Evolutionary conservation across 2,888 invertebrate genomes (phyloP).

Genomic region (Andrena trimmerana): DNA sequence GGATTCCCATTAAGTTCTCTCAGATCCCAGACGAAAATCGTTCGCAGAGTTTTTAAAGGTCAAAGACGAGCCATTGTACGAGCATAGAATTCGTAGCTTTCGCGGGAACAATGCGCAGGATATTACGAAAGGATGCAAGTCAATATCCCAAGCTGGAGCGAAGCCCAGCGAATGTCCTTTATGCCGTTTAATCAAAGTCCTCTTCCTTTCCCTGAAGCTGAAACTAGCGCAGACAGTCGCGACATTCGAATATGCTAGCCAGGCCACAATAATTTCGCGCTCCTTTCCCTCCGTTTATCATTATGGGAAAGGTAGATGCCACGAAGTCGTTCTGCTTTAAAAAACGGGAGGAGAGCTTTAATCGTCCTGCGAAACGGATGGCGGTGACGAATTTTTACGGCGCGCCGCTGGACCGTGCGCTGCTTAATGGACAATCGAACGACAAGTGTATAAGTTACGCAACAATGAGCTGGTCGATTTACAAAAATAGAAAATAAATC

Average conservation of each 20-base stretch:
- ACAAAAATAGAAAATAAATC: conserved; percentile 61
- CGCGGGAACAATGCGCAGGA: conserved; percentile 24
- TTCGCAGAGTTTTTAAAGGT: not conserved
- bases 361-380: not conserved
- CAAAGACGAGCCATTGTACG: not conserved
- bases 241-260: not conserved
- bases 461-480: conserved; percentile 49
- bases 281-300: not conserved
- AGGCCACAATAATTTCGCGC: not conserved
- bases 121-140: conserved; percentile 27
- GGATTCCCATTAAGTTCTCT: too few relatives aligned
- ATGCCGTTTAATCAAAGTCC: not conserved
- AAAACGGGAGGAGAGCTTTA: not conserved
- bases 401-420: not conserved
- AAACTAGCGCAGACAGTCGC: not conserved
- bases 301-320: not conserved
- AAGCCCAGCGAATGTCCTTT: not conserved
- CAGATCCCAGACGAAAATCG: not conserved
- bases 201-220: not conserved
- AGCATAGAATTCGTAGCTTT: conserved; percentile 15
- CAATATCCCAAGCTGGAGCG: conserved; percentile 13
- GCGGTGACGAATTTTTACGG: conserved; percentile 32
- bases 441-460: conserved; percentile 52
- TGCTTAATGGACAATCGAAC: conserved; percentile 49
- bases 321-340: not conserved